Evolutionary conservation across 1,140 invertebrate genomes (phyloP), one percentile per base, ranked within the genome.

Genomic region (Drosophila busckii): DNA sequence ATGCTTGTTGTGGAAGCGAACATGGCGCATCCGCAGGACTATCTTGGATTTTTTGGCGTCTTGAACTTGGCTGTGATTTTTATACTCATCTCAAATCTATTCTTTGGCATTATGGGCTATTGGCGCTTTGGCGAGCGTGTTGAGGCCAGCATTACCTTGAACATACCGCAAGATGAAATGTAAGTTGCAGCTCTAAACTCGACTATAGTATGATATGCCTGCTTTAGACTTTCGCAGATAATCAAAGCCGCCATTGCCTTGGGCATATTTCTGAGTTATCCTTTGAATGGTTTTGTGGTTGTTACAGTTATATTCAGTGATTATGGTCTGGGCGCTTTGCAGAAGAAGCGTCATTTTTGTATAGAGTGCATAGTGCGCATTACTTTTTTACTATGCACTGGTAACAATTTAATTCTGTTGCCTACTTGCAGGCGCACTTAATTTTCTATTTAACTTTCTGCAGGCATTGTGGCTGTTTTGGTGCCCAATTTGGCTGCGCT

Each of bases 1-100:
- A 78, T 78, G 71, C 62, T 78, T 2, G 71, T 78, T 0, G 71
- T 78, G 3, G 71, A 78, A 44, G 73, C 71, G 0, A 62, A 78
- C 3, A 78, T 78, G 71, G 49, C 44, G 0, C 62, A 71, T 13
- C 71, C 71, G 0, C 15, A 80, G 15, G 48, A 22, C 17, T 78
- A 78, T 26, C 45, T 78, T 6, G 71, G 71, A 3, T 2, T 63
- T 10, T 78, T 52, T 19, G 71, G 71, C 0, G 63, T 78, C 1
- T 68, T 78, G 0, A 78, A 78, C 9, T 4, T 78, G 20, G 67
- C 71, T 2, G 67, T 78, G 0, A 19, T 78, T 0, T 80, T 61
- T 9, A 80, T 78, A 8, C 50, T 78, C 5, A 32, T 66, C 6
- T 52, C 67, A 0, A 78, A 78, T 12, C 31, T 71, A 4, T 62